Conservation (phyloP, 2,888 invertebrate genomes). For the Xanthorhoe designata region DNA sequence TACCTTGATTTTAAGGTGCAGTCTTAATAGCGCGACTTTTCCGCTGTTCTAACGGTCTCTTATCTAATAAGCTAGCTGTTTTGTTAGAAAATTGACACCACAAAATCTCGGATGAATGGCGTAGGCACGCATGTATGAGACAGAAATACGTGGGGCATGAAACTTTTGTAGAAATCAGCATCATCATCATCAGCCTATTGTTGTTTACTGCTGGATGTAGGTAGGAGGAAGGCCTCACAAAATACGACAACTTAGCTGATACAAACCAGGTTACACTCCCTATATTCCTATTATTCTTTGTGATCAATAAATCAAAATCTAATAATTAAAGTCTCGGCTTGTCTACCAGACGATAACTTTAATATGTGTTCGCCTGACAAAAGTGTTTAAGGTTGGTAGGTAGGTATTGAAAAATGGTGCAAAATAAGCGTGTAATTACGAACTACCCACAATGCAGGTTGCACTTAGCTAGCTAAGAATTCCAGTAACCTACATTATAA, state of each 20-base stretch:
- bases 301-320: too few species aligned
- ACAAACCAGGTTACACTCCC: neutral
- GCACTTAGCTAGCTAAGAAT: constrained; percentile 18
- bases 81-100: too few species aligned
- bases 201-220: neutral
- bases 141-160: too few species aligned
- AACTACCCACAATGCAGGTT: constrained; percentile 30
- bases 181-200: neutral
- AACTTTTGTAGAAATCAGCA: neutral
- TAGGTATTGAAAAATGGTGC: constrained; percentile 42
- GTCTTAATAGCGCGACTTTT: constrained; percentile 7
- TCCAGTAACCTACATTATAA: constrained; percentile 31
- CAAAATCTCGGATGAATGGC: too few species aligned
- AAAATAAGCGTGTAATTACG: constrained; percentile 41
- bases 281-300: too few species aligned
- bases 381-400: constrained; percentile 36
- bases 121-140: too few species aligned
- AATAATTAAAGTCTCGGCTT: neutral
- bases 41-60: neutral
- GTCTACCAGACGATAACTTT: neutral
- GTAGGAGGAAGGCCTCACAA: neutral
- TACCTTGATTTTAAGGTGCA: constrained; percentile 22
- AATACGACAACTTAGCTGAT: neutral
- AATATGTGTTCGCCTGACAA: constrained; percentile 33
- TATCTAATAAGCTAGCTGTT: too few species aligned